phyloP scores from a whole-genome alignment of 2,797 vertebrate genomes.

The Argya squamiceps region DNA sequence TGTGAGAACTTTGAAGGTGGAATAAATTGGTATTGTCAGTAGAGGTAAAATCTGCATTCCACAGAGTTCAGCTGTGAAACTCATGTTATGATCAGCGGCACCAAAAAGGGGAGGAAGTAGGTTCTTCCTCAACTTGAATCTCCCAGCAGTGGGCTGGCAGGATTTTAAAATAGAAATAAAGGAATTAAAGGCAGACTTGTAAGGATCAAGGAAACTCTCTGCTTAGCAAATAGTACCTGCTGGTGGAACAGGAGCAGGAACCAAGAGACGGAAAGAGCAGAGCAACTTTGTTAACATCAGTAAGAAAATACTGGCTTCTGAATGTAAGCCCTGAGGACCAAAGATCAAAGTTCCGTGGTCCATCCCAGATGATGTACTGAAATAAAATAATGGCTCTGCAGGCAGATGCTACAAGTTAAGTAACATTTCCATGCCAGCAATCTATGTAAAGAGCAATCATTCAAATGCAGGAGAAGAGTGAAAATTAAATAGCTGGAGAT shows the following conservation, averaged over 20 bases:
- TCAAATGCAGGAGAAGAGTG: not conserved
- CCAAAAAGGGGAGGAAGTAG: not conserved
- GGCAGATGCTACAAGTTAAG: not conserved
- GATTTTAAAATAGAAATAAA: slow-evolving; percentile 22
- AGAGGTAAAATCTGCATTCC: not conserved
- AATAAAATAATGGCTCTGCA: not conserved
- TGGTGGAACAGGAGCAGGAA: not conserved
- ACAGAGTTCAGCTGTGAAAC: not conserved
- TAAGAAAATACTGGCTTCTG: not conserved
- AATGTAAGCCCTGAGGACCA: not conserved
- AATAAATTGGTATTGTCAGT: not conserved
- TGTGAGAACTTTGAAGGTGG: not conserved
- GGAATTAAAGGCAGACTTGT: not conserved
- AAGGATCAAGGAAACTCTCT: not conserved
- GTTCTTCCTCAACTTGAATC: not conserved
- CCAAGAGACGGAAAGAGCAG: not conserved
- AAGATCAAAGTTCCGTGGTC: not conserved
- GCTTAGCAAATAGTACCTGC: not conserved
- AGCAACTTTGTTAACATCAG: not conserved
- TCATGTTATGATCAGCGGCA: rapidly evolving
- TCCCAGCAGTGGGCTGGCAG: not conserved
- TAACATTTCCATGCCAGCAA: not conserved
- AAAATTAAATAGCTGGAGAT: slow-evolving; percentile 28
- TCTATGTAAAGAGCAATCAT: not conserved
- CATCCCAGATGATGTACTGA: not conserved